Conservation (phyloP, 2,113 vertebrate genomes). For the Tragulus kanchil region DNA sequence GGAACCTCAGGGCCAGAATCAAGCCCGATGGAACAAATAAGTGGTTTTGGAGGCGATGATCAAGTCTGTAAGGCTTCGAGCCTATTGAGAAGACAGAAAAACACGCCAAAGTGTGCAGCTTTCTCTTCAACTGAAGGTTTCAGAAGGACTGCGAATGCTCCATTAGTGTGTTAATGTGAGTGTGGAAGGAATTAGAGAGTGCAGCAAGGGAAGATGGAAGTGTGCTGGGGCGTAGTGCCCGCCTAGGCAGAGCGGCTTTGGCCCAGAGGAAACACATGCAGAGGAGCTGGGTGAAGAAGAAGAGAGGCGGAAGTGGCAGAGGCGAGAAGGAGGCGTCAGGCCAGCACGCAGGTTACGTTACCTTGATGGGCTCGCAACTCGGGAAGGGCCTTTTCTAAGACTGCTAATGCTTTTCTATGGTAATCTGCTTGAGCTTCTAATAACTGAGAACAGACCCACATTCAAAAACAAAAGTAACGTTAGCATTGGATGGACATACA, state of each 20-base stretch:
- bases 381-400: conserved; percentile 97
- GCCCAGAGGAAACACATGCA: conserved; percentile 86
- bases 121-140: conserved; percentile 14
- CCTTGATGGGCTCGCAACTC: conserved; percentile 99
- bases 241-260: conserved; percentile 75
- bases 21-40: background rate
- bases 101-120: background rate
- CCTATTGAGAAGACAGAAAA: background rate
- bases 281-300: conserved; percentile 80
- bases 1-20: background rate
- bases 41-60: background rate
- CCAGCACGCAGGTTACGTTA: conserved; percentile 90
- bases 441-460: conserved; percentile 95
- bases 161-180: conserved; percentile 87
- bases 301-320: conserved; percentile 84
- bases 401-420: conserved; percentile 98
- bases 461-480: conserved; percentile 88
- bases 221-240: conserved; percentile 68
- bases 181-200: conserved; percentile 80
- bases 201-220: conserved; percentile 79
- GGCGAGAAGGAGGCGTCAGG: conserved; percentile 85
- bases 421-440: conserved; percentile 99
- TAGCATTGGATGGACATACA: conserved; percentile 87
- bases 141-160: conserved; percentile 20
- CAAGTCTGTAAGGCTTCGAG: background rate